These are phyloP conservation scores for Rana temporaria DNA, from an alignment of 2,113 vertebrate genomes.

Conservation along the genomic window DNA sequence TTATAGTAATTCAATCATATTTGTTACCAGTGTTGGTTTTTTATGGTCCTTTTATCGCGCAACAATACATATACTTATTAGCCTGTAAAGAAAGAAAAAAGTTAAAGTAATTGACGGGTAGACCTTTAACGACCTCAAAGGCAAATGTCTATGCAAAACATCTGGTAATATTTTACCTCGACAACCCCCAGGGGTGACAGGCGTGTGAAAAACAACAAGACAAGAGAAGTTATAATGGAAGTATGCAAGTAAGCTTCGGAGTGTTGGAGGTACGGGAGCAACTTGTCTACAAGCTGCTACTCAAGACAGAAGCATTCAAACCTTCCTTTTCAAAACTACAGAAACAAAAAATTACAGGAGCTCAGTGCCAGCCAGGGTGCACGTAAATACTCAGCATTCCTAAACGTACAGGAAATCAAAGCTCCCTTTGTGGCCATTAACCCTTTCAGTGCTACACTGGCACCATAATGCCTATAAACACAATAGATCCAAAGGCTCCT, in stretches of 20 bases:
- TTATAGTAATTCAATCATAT: too few species aligned
- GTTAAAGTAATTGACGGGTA: background rate
- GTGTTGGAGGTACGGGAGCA: too few species aligned
- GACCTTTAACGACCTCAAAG: constrained; percentile 23
- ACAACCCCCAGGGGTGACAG: background rate
- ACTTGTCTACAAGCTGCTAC: background rate
- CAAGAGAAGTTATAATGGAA: background rate
- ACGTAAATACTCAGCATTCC: constrained; percentile 35
- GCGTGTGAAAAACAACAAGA: constrained; percentile 1
- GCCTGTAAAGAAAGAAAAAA: too few species aligned
- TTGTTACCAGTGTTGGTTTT: too few species aligned
- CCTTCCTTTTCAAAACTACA: too few species aligned
- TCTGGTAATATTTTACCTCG: constrained; percentile 38
- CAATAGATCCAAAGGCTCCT: background rate
- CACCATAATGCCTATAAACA: background rate
- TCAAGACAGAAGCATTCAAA: background rate
- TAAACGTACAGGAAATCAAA: constrained; percentile 42
- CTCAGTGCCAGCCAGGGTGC: constrained; percentile 27
- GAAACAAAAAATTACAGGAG: background rate
- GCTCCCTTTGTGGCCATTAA: constrained; percentile 9
- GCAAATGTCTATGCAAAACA: constrained; percentile 41
- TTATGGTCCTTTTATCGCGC: too few species aligned
- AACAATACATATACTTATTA: too few species aligned
- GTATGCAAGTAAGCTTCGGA: background rate
- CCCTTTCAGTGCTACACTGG: background rate